These are phyloP conservation scores for Harmothoe impar DNA, from an alignment of 2,888 invertebrate genomes.

Conservation along the genomic window DNA sequence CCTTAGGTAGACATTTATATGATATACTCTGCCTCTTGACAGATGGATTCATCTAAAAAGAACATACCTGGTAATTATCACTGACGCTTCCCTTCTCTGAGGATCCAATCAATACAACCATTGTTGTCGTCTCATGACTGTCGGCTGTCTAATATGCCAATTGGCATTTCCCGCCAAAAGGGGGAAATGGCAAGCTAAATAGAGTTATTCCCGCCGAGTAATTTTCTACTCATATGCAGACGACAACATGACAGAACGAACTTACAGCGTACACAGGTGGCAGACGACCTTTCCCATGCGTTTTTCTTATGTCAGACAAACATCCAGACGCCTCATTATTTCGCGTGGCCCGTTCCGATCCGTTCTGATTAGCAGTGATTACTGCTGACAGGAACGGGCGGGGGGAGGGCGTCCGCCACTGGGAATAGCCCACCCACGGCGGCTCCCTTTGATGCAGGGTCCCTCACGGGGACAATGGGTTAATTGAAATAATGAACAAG, in stretches of 20 bases:
- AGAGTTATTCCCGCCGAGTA: too few relatives aligned
- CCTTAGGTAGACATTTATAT: too few relatives aligned
- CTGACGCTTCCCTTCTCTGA: too few relatives aligned
- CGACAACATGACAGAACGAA: too few relatives aligned
- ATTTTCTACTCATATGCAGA: too few relatives aligned
- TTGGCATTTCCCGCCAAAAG: not conserved
- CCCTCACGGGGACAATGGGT: slow-evolving; percentile 4
- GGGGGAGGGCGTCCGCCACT: not conserved
- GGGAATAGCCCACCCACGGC: slow-evolving; percentile 35
- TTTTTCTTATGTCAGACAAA: slow-evolving; percentile 16
- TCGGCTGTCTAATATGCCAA: not conserved
- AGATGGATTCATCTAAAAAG: too few relatives aligned
- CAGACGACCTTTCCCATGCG: not conserved
- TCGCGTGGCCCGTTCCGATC: not conserved
- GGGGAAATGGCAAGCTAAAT: too few relatives aligned
- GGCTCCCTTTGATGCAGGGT: not conserved
- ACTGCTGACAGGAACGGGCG: not conserved
- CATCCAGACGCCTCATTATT: slow-evolving; percentile 36
- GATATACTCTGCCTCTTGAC: too few relatives aligned
- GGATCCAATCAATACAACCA: too few relatives aligned
- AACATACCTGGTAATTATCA: too few relatives aligned
- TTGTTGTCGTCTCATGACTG: too few relatives aligned
- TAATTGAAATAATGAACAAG: slow-evolving; percentile 25
- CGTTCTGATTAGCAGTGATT: slow-evolving; percentile 40
- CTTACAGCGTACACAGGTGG: not conserved